Evolutionary conservation across 1,140 invertebrate species (phyloP).

Genomic region (Neodiprion lecontei): DNA sequence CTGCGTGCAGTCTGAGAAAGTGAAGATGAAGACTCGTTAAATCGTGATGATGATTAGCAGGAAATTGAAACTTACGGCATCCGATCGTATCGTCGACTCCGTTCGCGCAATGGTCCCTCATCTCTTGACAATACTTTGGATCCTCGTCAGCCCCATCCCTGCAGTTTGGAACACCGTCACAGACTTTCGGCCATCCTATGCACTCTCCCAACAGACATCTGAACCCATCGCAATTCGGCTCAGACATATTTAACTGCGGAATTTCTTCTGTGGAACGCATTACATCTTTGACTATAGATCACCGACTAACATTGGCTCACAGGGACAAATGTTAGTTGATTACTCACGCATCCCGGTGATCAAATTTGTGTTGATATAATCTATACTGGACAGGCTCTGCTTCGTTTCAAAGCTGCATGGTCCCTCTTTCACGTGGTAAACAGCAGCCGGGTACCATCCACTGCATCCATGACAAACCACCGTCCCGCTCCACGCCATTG

Average conservation of each 20-base stretch:
- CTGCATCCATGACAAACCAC: constrained; percentile 65
- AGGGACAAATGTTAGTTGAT: not conserved
- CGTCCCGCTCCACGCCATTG: constrained; percentile 63
- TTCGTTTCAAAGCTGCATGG: constrained; percentile 59
- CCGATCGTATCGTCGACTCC: constrained; percentile 32
- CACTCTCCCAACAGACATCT: constrained; percentile 77
- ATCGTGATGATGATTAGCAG: constrained; percentile 13
- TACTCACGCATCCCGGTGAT: constrained; percentile 45
- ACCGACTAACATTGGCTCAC: constrained; percentile 26
- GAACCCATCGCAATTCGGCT: constrained; percentile 63
- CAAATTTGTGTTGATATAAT: constrained; percentile 59
- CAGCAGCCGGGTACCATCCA: constrained; percentile 70
- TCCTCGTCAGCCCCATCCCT: constrained; percentile 71
- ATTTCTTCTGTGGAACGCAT: constrained; percentile 2
- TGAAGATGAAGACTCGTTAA: constrained; percentile 12
- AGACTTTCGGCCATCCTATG: constrained; percentile 67
- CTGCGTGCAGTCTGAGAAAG: constrained; percentile 63
- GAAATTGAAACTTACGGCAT: constrained; percentile 46
- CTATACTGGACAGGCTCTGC: constrained; percentile 60
- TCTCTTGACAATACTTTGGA: constrained; percentile 56
- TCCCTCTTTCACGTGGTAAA: constrained; percentile 62
- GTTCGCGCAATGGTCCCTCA: constrained; percentile 40
- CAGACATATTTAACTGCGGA: not conserved
- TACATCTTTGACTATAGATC: not conserved
- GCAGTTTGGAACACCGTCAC: constrained; percentile 77